Percentiles rank a stretch among this genome's conserved stretches.
These are phyloP conservation scores for Pyrgus malvae DNA, from an alignment of 2,888 invertebrate genomes.

Conservation along the genomic window DNA sequence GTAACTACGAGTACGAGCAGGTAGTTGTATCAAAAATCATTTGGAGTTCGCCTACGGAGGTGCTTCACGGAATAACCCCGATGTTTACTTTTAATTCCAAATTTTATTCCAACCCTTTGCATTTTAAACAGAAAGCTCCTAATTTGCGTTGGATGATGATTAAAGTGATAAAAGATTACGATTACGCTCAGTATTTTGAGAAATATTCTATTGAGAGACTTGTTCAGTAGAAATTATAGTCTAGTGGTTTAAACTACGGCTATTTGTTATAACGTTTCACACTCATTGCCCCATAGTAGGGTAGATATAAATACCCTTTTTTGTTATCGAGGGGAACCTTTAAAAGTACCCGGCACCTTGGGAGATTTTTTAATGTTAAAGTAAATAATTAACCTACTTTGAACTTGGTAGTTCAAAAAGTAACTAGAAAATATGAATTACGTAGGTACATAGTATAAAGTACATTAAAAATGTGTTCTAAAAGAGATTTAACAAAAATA, in stretches of 20 bases:
- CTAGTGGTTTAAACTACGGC: no score
- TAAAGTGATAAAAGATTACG: conserved; percentile 1
- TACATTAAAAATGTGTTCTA: no score
- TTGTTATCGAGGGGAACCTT: no score
- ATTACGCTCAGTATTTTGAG: not conserved
- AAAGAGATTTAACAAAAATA: no score
- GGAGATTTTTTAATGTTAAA: no score
- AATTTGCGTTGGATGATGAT: not conserved
- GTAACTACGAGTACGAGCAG: conserved; percentile 72
- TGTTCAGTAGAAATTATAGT: not conserved
- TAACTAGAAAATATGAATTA: no score
- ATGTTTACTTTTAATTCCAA: conserved; percentile 80
- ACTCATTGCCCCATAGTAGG: no score
- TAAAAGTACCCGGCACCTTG: no score
- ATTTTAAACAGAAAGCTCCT: conserved; percentile 33
- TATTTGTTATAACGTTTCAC: not conserved
- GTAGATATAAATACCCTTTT: no score
- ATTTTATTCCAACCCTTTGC: conserved; percentile 64
- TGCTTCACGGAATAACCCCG: conserved; percentile 64
- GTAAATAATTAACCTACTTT: no score
- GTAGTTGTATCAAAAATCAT: conserved; percentile 78
- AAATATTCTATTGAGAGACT: not conserved
- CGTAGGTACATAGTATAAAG: no score
- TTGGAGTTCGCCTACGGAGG: conserved; percentile 63
- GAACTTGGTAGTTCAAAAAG: no score